phyloP scores from a whole-genome alignment of 2,888 invertebrate species.

The Apodemia zela region DNA sequence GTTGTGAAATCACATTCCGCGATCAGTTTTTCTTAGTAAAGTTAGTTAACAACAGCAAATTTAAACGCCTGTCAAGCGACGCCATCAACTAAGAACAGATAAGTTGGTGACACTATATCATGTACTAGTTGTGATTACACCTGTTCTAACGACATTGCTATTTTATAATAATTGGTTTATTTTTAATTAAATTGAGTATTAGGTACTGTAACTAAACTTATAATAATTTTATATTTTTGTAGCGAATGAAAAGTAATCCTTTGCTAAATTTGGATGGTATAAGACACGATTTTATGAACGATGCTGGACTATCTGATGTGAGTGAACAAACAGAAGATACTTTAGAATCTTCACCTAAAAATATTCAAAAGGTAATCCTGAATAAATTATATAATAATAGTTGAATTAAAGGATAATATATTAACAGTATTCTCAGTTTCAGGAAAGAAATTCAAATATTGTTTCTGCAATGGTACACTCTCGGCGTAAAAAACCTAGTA shows the following conservation, averaged over 20 bases:
- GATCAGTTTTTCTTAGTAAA: no score
- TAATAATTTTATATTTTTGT: constrained; percentile 31
- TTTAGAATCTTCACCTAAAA: constrained; percentile 53
- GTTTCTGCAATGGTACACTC: constrained; percentile 71
- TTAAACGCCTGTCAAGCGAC: no score
- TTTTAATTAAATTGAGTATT: no score
- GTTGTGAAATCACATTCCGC: no score
- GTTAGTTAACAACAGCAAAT: no score
- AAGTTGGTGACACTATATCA: no score
- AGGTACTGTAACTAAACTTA: no score
- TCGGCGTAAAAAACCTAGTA: constrained; percentile 57
- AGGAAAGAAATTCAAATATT: constrained; percentile 60
- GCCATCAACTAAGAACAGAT: no score
- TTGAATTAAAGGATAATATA: background rate
- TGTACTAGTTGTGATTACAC: no score
- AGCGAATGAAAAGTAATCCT: constrained; percentile 71
- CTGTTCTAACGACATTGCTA: no score
- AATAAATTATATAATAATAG: background rate
- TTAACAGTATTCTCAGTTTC: constrained; percentile 46
- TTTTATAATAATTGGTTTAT: no score
- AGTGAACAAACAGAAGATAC: constrained; percentile 66
- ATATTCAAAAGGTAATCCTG: constrained; percentile 49
- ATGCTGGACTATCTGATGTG: constrained; percentile 62
- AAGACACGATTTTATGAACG: constrained; percentile 54
- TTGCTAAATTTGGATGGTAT: constrained; percentile 56